phyloP scores from a whole-genome alignment of 2,888 invertebrate genomes.

The Cerceris rybyensis region DNA sequence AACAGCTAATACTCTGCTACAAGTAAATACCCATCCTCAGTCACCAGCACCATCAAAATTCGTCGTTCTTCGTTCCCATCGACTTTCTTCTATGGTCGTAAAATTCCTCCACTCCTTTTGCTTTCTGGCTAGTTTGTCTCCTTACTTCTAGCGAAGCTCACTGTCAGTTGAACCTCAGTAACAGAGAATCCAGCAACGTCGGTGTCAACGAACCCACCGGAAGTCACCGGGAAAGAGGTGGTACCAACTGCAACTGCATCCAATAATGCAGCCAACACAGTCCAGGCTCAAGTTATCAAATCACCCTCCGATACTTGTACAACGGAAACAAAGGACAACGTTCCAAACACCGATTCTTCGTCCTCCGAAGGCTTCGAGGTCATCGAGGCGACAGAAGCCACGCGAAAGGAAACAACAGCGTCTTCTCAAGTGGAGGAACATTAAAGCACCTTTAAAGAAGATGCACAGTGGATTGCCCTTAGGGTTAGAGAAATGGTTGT shows the following conservation, averaged over 20 bases:
- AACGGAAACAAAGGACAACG: too few species aligned
- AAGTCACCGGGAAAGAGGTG: too few species aligned
- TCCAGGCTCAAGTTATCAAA: slow-evolving; percentile 25
- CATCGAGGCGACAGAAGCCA: slow-evolving; percentile 65
- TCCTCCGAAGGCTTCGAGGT: slow-evolving; percentile 76
- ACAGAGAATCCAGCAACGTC: slow-evolving; percentile 2
- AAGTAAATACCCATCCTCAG: too few species aligned
- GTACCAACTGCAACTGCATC: too few species aligned
- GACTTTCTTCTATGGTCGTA: too few species aligned
- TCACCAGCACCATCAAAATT: too few species aligned
- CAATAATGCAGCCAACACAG: slow-evolving; percentile 6
- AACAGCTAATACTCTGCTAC: too few species aligned
- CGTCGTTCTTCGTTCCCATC: too few species aligned
- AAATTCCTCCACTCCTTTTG: too few species aligned
- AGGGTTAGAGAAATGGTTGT: slow-evolving; percentile 19
- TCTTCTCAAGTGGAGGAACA: slow-evolving; percentile 37
- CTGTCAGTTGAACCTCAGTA: neutral
- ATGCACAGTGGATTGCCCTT: slow-evolving; percentile 28
- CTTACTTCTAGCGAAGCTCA: neutral
- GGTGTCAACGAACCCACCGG: slow-evolving; percentile 3
- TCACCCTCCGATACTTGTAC: slow-evolving; percentile 20
- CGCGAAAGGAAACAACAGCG: slow-evolving; percentile 49
- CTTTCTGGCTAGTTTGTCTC: too few species aligned
- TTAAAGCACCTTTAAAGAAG: slow-evolving; percentile 29
- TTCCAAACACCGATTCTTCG: slow-evolving; percentile 57